Percentiles rank a stretch among this genome's conserved stretches.
phyloP scores from a whole-genome alignment of 2,797 vertebrate genomes.

The Apogon talboti region DNA sequence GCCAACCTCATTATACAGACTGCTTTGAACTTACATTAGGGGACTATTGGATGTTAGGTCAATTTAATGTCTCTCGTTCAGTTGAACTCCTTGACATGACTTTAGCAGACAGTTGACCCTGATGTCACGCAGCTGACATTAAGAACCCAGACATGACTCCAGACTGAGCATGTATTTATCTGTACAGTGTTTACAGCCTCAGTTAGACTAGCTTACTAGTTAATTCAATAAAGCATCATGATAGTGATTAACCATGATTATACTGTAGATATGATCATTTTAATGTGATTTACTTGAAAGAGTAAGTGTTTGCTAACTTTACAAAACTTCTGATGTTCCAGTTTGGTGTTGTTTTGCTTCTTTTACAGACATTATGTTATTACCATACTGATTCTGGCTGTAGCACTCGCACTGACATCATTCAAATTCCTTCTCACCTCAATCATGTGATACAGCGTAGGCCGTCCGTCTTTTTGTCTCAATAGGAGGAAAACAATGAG shows the following conservation, averaged over 20 bases:
- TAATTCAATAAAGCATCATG: conserved; percentile 45
- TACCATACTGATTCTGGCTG: conserved; percentile 58
- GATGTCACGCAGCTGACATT: conserved; percentile 51
- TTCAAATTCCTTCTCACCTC: conserved; percentile 79
- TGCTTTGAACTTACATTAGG: conserved; percentile 9
- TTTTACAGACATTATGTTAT: conserved; percentile 30
- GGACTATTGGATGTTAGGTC: conserved; percentile 21
- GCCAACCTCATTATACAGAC: conserved; percentile 20
- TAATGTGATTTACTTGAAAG: conserved; percentile 6
- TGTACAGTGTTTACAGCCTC: conserved; percentile 29
- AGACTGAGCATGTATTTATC: conserved; percentile 32
- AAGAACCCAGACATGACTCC: conserved; percentile 44
- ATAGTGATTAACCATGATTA: conserved; percentile 3
- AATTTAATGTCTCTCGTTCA: conserved; percentile 28
- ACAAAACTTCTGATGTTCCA: conserved; percentile 22
- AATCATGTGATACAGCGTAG: conserved; percentile 73
- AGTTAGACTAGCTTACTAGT: conserved; percentile 10
- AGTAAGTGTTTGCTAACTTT: conserved; percentile 5
- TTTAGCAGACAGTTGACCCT: conserved; percentile 57
- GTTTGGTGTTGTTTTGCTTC: conserved; percentile 23
- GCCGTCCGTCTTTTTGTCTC: conserved; percentile 67
- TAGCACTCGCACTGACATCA: conserved; percentile 66
- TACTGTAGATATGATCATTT: conserved; percentile 10
- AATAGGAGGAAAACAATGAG: conserved; percentile 77
- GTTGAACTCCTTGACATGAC: conserved; percentile 41